A percentile compares a stretch with the other conserved stretches of the same genome.
phyloP scores from a whole-genome alignment of 2,888 invertebrate genomes.

The Nipponacmea schrenckii region DNA sequence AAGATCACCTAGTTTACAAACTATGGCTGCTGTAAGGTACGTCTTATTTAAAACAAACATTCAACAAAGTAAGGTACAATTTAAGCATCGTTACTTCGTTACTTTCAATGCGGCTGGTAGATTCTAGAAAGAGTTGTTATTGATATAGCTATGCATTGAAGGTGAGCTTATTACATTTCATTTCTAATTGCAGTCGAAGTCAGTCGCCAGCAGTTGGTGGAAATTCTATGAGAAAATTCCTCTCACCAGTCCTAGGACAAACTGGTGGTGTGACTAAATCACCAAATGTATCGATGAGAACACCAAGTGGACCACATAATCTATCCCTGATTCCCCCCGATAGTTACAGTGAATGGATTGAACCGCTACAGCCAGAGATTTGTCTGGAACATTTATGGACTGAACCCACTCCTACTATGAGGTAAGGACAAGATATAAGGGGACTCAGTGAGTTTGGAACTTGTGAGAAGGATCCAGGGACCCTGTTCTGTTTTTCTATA shows the following conservation, averaged over 20 bases:
- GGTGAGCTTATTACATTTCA: too few relatives aligned
- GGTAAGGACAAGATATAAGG: slow-evolving; percentile 52
- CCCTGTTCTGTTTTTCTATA: too few relatives aligned
- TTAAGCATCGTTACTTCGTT: not conserved
- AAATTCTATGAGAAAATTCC: slow-evolving; percentile 54
- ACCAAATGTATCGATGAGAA: slow-evolving; percentile 47
- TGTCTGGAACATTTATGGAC: slow-evolving; percentile 92
- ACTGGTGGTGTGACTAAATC: slow-evolving; percentile 33
- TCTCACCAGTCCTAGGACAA: slow-evolving; percentile 53
- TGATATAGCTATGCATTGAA: too few relatives aligned
- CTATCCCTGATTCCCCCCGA: slow-evolving; percentile 54
- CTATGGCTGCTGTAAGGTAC: slow-evolving; percentile 52
- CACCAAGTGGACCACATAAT: slow-evolving; percentile 47
- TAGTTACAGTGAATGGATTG: slow-evolving; percentile 64
- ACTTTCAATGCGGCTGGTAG: too few relatives aligned
- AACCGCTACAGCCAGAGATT: slow-evolving; percentile 84
- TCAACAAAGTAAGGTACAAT: not conserved
- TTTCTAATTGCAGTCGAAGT: slow-evolving; percentile 67
- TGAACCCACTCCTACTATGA: slow-evolving; percentile 71
- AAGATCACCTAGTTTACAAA: slow-evolving; percentile 36
- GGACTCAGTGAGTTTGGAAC: not conserved
- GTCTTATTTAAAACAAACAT: not conserved
- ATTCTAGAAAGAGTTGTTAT: too few relatives aligned
- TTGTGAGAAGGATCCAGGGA: too few relatives aligned
- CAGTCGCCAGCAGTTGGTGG: slow-evolving; percentile 69